These are phyloP conservation scores for Yoshiicerus persimilis DNA, from an alignment of 1,140 invertebrate genomes.

Conservation along the genomic window DNA sequence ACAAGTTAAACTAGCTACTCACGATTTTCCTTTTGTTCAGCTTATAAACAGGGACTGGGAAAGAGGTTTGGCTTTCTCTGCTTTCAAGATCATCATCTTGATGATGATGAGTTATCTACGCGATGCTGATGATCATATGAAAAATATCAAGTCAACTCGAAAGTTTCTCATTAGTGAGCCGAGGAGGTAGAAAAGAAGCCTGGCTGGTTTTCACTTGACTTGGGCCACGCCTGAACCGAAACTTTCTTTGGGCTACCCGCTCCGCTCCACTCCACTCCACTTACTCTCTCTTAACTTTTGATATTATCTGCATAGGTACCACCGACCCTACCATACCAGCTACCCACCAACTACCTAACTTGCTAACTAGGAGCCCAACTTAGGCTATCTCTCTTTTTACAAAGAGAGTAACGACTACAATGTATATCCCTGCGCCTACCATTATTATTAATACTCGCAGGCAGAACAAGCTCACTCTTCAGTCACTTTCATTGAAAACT, in stretches of 20 bases:
- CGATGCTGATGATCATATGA: slow-evolving; percentile 19
- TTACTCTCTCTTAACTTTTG: not conserved
- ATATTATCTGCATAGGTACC: not conserved
- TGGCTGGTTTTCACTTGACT: not conserved
- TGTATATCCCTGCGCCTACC: too few species aligned
- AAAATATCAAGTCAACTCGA: slow-evolving; percentile 14
- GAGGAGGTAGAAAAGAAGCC: not conserved
- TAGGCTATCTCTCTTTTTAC: not conserved
- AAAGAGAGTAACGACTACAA: not conserved
- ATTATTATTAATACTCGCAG: not conserved
- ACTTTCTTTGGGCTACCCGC: not conserved
- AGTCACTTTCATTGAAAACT: slow-evolving; percentile 8
- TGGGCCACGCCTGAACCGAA: not conserved
- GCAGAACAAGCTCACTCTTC: not conserved
- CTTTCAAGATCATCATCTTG: slow-evolving; percentile 22
- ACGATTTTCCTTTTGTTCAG: not conserved
- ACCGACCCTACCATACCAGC: too few species aligned
- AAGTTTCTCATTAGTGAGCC: slow-evolving; percentile 3
- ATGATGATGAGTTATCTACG: slow-evolving; percentile 20
- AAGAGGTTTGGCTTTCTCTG: not conserved
- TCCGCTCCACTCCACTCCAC: not conserved
- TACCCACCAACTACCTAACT: not conserved
- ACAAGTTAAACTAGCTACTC: not conserved
- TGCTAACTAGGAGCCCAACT: not conserved
- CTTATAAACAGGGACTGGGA: not conserved